Evolutionary conservation across 2,797 vertebrate genomes (phyloP), one percentile per base, ranked within the genome.

Genomic region (Geotrypetes seraphini): DNA sequence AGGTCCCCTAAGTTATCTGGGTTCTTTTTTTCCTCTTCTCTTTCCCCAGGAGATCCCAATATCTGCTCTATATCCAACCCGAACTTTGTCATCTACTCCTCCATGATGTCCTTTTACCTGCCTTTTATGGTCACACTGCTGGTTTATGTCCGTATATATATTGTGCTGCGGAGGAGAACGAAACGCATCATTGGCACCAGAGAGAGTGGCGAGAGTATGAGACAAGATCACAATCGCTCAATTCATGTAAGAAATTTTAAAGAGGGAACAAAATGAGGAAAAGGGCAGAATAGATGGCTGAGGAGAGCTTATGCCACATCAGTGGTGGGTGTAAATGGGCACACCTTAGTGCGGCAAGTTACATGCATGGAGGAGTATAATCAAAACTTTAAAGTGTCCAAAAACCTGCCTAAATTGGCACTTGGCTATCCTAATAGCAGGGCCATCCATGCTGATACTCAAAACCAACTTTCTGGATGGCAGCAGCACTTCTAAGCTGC

Each of bases 41-140:
- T 31, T 36, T 54, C 11, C 53, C 28, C 72, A 93, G 92, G 87
- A 20, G 78, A 96, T 60, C 89, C 90, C 20, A 61, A 66, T 43
- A 72, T 92, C 63, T 96, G 92, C 72, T 92, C 90, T 48, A 96
- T 96, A 73, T 95, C 92, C 69, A 93, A 96, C 61, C 92, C 92
- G 1, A 80, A 87, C 46, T 96, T 96, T 64, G 71, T 96, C 49
- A 84, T 96, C 73, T 96, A 93, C 75, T 96, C 92, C 22, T 96
- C 92, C 5, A 77, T 96, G 61, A 89, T 92, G 53, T 96, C 92
- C 43, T 96, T 96, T 81, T 96, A 96, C 60, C 63, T 95, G 64
- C 92, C 92, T 6, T 96, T 96, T 27, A 46, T 86, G 25, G 86
- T 96, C 63, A 96, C 88, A 3, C 75, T 96, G 62, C 75, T 96